Base-by-base conservation (phyloP, 1,140 invertebrate species). In the Anadara kagoshimensis region DNA sequence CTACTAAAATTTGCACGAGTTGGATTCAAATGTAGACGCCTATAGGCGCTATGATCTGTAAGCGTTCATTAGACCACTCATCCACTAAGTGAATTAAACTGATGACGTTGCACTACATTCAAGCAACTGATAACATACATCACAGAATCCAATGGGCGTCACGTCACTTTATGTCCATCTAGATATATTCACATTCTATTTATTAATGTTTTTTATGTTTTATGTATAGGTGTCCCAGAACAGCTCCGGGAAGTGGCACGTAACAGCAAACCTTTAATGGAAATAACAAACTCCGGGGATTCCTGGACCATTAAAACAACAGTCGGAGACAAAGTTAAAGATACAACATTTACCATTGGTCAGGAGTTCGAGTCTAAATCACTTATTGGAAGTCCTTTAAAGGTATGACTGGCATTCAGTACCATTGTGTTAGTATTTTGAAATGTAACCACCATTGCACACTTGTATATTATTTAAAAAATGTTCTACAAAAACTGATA, bases 231-330 rank as follows among this genome's bases (percentile, higher is more conserved):
- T 83, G 94, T 97, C 26, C 93, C 94, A 29, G 81, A 95, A 69
- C 88, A 95, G 41, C 81, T 91, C 92, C 78, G 91, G 53, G 95
- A 95, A 89, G 91, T 95, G 87, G 95, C 93, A 44, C 92, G 92
- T 69, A 75, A 77, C 26, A 92, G 94, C 7, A 93, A 92, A 36
- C 95, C 95, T 14, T 92, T 92, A 11, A 91, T 95, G 58, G 93
- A 95, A 75, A 90, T 96, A 51, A 91, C 90, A 0, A 91, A 93
- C 54, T 92, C 92, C 22, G 93, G 93, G 59, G 94, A 92, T 76
- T 82, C 88, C 5, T 96, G 93, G 88, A 92, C 91, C 0, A 83
- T 97, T 54, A 94, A 93, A 75, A 95, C 95, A 1, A 91, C 66
- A 54, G 78, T 80, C 1, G 73, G 78, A 22, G 81, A 82, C 44